These are phyloP conservation scores for Callinectes sapidus DNA, from an alignment of 2,888 invertebrate species.

Conservation along the genomic window DNA sequence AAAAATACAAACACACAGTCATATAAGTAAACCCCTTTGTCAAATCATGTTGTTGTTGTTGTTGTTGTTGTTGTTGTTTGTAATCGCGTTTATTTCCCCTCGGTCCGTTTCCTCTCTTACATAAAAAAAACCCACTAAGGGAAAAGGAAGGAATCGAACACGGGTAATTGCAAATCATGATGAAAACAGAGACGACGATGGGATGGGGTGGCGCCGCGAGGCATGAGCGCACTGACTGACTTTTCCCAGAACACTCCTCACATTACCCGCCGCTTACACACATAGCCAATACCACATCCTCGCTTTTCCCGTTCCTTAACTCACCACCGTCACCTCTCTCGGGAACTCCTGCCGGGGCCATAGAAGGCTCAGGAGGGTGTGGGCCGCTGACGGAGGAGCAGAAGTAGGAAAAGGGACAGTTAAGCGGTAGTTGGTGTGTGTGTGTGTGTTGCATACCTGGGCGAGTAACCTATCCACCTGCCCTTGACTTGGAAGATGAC, in stretches of 20 bases:
- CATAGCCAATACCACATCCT: background rate
- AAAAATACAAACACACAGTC: too few species aligned
- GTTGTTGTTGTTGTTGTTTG: too few species aligned
- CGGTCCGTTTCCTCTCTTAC: too few species aligned
- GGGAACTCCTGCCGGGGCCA: background rate
- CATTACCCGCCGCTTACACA: background rate
- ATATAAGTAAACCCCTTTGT: too few species aligned
- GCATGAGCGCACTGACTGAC: background rate
- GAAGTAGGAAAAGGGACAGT: background rate
- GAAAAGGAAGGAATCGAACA: background rate
- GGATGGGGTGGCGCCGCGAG: background rate
- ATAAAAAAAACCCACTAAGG: too few species aligned
- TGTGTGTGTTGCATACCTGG: slow-evolving; percentile 14
- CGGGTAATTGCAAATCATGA: background rate
- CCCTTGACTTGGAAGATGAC: slow-evolving; percentile 39
- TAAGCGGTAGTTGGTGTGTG: slow-evolving; percentile 6
- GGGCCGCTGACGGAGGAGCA: background rate
- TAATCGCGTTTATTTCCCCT: too few species aligned
- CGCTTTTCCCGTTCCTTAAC: background rate
- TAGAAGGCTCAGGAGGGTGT: background rate
- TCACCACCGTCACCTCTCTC: too few species aligned
- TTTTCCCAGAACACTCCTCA: background rate
- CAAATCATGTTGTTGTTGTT: too few species aligned
- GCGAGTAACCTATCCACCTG: slow-evolving; percentile 12
- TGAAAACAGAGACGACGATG: slow-evolving; percentile 36